A percentile compares a stretch with the other conserved stretches of the same genome.
phyloP scores from a whole-genome alignment of 2,888 invertebrate species.

The Linnaemya vulpina region DNA sequence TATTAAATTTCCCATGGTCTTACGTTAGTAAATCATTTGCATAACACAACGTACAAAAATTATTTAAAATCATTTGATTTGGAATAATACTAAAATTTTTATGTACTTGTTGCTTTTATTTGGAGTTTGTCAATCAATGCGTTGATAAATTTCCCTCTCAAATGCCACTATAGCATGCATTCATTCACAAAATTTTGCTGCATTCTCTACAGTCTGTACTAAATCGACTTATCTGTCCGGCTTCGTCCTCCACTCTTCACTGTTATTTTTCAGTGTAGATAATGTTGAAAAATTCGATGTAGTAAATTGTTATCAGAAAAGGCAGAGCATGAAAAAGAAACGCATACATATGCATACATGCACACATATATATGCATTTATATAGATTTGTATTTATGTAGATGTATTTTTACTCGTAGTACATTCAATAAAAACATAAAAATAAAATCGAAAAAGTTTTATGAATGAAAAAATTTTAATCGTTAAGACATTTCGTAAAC shows the following conservation, averaged over 20 bases:
- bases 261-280: neutral
- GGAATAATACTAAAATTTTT: neutral
- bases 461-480: slow-evolving; percentile 14
- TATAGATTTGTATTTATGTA: neutral
- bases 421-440: slow-evolving; percentile 3
- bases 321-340: slow-evolving; percentile 6
- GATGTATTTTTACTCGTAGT: neutral
- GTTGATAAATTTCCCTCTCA: neutral
- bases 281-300: slow-evolving; percentile 3
- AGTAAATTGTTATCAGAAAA: slow-evolving; percentile 12
- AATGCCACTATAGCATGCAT: neutral
- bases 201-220: slow-evolving; percentile 14
- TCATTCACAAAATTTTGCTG: neutral
- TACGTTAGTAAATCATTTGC: too few relatives aligned
- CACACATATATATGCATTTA: neutral
- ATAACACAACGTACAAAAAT: too few relatives aligned
- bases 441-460: slow-evolving; percentile 3
- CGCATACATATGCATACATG: neutral
- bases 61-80: neutral
- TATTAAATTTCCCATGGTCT: too few relatives aligned
- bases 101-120: neutral
- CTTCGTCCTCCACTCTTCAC: neutral
- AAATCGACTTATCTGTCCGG: neutral
- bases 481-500: neutral
- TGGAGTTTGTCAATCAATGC: neutral